Base-by-base conservation (phyloP, 2,113 vertebrate genomes). In the Girardinichthys multiradiatus region DNA sequence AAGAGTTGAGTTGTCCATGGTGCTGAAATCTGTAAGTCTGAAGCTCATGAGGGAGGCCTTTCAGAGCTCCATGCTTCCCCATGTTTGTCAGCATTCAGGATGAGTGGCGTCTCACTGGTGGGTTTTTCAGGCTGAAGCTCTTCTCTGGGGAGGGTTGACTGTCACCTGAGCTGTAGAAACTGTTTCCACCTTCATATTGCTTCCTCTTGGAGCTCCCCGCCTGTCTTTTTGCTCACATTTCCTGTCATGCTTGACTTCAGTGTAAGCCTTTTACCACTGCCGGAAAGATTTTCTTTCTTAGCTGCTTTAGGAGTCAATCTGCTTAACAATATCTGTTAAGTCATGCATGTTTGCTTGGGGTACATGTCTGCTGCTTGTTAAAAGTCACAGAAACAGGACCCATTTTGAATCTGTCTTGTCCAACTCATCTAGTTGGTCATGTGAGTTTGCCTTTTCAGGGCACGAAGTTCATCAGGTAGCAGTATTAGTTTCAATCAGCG, bases 401-500 rank as follows among this genome's bases (percentile, higher is more conserved):
- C 7, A 45, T n/a, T 45, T 27, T 21, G 21, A 28, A 31, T 51
- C 54, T 12, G 4, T 31, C 35, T 14, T 54, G 62, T 64, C 48
- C 59, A 37, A 13, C 24, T 67, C 27, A 45, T 51, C 37, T 28
- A 26, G 8, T 17, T 13, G 37, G 64, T 27, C 82, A 65, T 39
- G 58, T 57, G 21, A 69, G 66, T 71, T 79, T 71, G 29, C 63
- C 64, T 42, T 70, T 64, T 64, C 21, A 10, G 64, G 64, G 70
- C 13, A 26, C 62, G 17, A 3, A 29, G 58, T 58, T 64, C 67
- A 63, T 76, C 79, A 80, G 70, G 65, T 74, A 30, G 79, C 13
- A 28, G 57, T 75, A 86, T 89, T 70, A 74, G 71, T 86, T 80
- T 83, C 77, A 86, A 90, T 90, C 74, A 81, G 68, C 68, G 72